phyloP scores from a whole-genome alignment of 2,888 invertebrate genomes.

The Scrobipalpa costella region DNA sequence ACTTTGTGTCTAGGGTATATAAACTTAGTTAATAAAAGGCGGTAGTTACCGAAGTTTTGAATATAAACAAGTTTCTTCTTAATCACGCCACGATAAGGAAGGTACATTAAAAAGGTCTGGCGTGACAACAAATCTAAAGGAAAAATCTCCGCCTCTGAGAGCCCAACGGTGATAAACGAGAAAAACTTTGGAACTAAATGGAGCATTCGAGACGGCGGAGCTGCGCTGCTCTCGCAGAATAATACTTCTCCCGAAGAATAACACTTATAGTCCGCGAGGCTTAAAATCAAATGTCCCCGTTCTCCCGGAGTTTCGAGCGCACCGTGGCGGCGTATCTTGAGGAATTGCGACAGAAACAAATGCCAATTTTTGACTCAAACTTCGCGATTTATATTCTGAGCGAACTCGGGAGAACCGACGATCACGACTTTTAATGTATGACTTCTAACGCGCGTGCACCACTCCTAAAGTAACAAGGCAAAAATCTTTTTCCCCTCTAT shows the following conservation, averaged over 20 bases:
- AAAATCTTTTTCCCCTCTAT: background rate
- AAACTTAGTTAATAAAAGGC: constrained; percentile 29
- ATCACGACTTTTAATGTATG: constrained; percentile 11
- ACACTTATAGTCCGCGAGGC: constrained; percentile 80
- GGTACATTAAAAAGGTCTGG: constrained; percentile 82
- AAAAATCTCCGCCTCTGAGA: constrained; percentile 80
- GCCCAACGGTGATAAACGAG: constrained; percentile 81
- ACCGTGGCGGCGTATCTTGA: constrained; percentile 59
- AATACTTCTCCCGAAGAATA: constrained; percentile 79
- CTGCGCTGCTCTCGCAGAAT: constrained; percentile 78
- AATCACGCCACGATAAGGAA: constrained; percentile 77
- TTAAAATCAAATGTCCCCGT: constrained; percentile 80
- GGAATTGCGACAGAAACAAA: constrained; percentile 60
- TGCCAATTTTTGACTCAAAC: constrained; percentile 50
- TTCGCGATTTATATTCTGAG: constrained; percentile 38
- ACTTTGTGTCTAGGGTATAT: background rate
- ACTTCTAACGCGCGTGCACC: constrained; percentile 2
- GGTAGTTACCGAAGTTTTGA: constrained; percentile 35
- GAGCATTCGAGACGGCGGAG: constrained; percentile 79
- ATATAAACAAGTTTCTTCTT: constrained; percentile 66
- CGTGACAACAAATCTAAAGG: constrained; percentile 82
- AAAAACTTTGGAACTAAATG: constrained; percentile 82
- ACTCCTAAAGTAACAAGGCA: constrained; percentile 1
- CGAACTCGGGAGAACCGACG: background rate
- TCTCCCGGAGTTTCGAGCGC: constrained; percentile 63